phyloP scores from a whole-genome alignment of 2,797 vertebrate genomes.

The Alfaro cultratus region DNA sequence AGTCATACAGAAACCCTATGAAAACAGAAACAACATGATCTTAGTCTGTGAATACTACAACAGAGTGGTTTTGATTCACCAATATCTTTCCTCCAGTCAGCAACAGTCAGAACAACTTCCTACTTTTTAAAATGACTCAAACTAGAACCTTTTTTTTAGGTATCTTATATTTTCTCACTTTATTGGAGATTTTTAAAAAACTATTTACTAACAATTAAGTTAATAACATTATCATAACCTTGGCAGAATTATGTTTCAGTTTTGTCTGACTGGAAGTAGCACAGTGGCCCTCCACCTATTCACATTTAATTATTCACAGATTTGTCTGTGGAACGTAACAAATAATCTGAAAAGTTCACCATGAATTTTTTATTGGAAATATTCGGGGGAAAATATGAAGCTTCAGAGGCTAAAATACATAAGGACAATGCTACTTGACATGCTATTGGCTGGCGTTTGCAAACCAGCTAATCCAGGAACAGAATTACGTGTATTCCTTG shows the following conservation, averaged over 20 bases:
- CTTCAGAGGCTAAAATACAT: background rate
- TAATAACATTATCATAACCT: background rate
- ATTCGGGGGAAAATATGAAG: background rate
- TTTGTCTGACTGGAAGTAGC: background rate
- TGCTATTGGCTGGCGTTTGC: no score
- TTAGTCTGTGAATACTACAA: background rate
- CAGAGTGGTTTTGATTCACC: background rate
- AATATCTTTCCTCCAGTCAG: background rate
- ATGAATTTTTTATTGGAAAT: background rate
- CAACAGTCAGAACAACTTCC: background rate
- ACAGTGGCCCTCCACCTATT: background rate
- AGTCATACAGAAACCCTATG: constrained; percentile 92
- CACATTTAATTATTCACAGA: background rate
- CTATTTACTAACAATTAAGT: background rate
- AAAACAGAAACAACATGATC: constrained; percentile 22
- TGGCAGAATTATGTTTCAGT: background rate
- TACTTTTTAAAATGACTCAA: background rate
- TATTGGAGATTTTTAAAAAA: background rate
- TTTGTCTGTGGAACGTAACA: background rate
- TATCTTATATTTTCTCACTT: background rate
- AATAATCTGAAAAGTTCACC: background rate
- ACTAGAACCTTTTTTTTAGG: background rate
- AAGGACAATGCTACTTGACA: background rate
- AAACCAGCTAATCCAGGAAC: no score
- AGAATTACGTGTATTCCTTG: no score